These are phyloP conservation scores for Adelosebastes latens DNA, from an alignment of 2,797 vertebrate species.

Conservation along the genomic window DNA sequence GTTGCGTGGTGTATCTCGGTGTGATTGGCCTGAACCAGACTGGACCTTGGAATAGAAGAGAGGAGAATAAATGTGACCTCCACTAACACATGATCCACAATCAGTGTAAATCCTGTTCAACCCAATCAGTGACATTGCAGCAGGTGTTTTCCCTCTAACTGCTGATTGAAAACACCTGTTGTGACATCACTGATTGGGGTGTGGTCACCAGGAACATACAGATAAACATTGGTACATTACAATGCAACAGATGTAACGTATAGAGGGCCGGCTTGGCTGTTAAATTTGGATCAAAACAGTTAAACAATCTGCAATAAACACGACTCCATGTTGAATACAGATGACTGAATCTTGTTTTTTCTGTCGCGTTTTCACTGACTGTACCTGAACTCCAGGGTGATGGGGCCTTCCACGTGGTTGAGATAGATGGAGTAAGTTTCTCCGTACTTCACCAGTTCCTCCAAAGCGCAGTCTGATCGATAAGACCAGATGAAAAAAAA, in stretches of 20 bases:
- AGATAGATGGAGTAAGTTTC: constrained; percentile 78
- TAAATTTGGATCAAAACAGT: not conserved
- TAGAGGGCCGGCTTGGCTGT: not conserved
- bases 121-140: not conserved
- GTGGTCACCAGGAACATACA: not conserved
- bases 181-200: not conserved
- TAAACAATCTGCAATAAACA: not conserved
- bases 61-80: not conserved
- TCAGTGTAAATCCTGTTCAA: not conserved
- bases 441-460: constrained; percentile 81
- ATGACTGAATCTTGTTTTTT: not conserved
- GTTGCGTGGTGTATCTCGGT: constrained; percentile 30
- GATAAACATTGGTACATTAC: not conserved
- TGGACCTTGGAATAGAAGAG: constrained; percentile 43
- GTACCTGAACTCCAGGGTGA: constrained; percentile 82
- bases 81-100: not conserved
- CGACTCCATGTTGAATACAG: not conserved
- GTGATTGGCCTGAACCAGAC: constrained; percentile 56
- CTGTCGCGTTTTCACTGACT: rapidly evolving
- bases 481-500: not conserved
- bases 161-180: not conserved
- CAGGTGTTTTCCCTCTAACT: not conserved
- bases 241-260: not conserved
- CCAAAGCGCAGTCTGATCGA: constrained; percentile 77
- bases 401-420: constrained; percentile 64